These are phyloP conservation scores for Cromileptes altivelis DNA, from an alignment of 2,113 vertebrate genomes.

Conservation along the genomic window DNA sequence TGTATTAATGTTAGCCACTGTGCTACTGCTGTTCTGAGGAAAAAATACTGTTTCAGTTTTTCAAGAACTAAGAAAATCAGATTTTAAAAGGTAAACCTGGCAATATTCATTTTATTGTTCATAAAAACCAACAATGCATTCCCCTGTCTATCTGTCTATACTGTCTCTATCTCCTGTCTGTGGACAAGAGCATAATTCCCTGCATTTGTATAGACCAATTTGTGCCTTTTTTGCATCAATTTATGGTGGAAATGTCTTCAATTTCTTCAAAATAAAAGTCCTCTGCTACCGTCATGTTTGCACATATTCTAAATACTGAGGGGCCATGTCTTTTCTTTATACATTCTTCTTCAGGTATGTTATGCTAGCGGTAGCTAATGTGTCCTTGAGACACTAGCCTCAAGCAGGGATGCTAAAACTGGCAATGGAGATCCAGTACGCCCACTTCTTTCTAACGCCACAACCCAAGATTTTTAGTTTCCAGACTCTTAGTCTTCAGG, in stretches of 20 bases:
- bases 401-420: too few species aligned
- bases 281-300: too few species aligned
- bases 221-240: too few species aligned
- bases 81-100: neutral
- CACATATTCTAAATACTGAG: too few species aligned
- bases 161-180: neutral
- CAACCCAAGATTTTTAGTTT: neutral
- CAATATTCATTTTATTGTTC: neutral
- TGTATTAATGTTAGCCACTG: neutral
- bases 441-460: too few species aligned
- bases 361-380: neutral
- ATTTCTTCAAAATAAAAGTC: too few species aligned
- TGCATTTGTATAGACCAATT: too few species aligned
- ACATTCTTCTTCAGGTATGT: neutral
- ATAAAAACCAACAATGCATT: neutral
- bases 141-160: neutral
- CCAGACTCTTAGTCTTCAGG: neutral
- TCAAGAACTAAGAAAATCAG: neutral
- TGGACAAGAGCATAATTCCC: too few species aligned
- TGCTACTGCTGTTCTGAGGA: neutral
- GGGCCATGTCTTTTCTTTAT: too few species aligned
- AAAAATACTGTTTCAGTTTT: constrained; percentile 17
- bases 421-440: too few species aligned
- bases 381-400: neutral
- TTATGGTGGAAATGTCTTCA: too few species aligned